These are phyloP conservation scores for Clavelina lepadiformis DNA, from an alignment of 23 tunicate species.

Conservation along the genomic window DNA sequence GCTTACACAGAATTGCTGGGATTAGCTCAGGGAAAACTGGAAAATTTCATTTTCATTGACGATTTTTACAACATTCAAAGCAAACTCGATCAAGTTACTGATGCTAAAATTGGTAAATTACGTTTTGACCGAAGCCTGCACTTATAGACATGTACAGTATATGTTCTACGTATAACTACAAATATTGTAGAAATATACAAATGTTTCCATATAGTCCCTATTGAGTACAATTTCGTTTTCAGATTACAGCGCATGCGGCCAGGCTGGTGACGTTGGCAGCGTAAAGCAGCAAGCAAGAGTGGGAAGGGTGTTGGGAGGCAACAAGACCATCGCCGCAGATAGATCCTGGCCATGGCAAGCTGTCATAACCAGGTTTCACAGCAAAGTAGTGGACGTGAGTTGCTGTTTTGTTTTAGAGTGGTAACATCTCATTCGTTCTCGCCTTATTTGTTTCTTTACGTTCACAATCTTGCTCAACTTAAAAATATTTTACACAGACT, in stretches of 20 bases:
- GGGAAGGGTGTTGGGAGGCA: slow-evolving; percentile 45
- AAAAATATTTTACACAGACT: too few species aligned
- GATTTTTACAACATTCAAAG: slow-evolving; percentile 28
- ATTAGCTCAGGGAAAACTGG: slow-evolving; percentile 8
- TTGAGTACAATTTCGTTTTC: too few species aligned
- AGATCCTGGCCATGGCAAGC: slow-evolving; percentile 85
- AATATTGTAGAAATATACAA: too few species aligned
- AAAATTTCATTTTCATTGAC: slow-evolving; percentile 25
- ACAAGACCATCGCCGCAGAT: slow-evolving; percentile 17
- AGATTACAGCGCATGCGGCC: slow-evolving; percentile 5
- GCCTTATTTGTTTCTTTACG: neutral
- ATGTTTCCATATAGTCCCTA: too few species aligned
- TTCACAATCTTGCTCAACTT: too few species aligned
- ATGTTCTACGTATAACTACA: too few species aligned
- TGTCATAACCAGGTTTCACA: neutral
- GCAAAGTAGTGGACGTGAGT: slow-evolving; percentile 3
- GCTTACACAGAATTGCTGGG: slow-evolving; percentile 24
- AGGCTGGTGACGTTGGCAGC: slow-evolving; percentile 23
- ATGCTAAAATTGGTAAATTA: slow-evolving; percentile 17
- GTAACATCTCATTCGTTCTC: too few species aligned
- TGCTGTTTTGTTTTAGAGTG: too few species aligned
- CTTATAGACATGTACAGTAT: too few species aligned
- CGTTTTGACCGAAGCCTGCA: too few species aligned
- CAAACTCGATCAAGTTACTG: slow-evolving; percentile 22
- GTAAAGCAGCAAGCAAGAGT: slow-evolving; percentile 23